Percentiles rank a stretch among this genome's conserved stretches.
These are phyloP conservation scores for Lepilemur ruficaudatus DNA, from an alignment of 2,797 vertebrate genomes.

Conservation along the genomic window DNA sequence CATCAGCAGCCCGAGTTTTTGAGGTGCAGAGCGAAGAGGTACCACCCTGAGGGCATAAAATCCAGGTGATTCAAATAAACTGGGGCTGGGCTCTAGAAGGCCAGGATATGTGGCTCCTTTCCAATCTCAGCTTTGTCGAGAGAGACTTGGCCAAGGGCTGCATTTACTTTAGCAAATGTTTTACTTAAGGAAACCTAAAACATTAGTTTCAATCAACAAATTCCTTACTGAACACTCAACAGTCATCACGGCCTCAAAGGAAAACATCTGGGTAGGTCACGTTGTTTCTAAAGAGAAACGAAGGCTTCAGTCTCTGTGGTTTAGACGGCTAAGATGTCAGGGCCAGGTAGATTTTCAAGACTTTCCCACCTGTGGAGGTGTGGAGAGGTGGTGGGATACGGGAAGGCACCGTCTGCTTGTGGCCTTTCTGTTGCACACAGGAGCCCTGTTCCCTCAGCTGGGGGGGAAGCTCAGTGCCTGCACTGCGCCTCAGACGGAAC, in stretches of 20 bases:
- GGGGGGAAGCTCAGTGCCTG: background rate
- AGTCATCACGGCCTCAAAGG: background rate
- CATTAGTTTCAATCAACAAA: background rate
- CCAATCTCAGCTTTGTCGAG: background rate
- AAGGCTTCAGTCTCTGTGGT: background rate
- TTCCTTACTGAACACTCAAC: background rate
- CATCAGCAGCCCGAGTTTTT: background rate
- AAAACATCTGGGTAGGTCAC: background rate
- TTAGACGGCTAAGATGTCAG: background rate
- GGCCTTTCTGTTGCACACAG: background rate
- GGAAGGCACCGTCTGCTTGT: accelerated
- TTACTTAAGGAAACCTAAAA: background rate
- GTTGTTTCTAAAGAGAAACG: background rate
- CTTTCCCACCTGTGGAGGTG: background rate
- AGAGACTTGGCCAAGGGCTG: background rate
- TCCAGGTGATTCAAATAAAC: background rate
- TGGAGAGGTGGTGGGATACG: accelerated
- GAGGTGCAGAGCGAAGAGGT: background rate
- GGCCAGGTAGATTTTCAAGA: background rate
- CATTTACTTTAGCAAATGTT: background rate
- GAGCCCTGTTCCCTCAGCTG: background rate
- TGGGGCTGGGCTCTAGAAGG: background rate
- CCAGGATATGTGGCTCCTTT: too few relatives aligned
- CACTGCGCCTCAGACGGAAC: accelerated
- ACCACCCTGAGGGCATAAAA: background rate